Conservation (phyloP, 2,888 invertebrate species). For the Cosmopolites sordidus region DNA sequence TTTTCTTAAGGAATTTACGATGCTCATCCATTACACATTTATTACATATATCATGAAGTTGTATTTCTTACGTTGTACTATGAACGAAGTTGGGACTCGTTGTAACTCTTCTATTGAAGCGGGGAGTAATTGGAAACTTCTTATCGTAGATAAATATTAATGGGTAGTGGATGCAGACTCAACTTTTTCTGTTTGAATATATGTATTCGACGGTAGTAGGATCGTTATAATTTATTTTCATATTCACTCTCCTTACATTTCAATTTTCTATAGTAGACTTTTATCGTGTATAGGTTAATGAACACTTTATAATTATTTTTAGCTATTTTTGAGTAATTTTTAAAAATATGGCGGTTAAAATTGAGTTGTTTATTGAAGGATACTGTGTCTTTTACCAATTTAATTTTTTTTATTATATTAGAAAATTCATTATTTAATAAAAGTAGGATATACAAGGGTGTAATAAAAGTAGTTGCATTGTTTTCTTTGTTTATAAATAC, state of each 20-base stretch:
- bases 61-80: conserved; percentile 8
- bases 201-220: not conserved
- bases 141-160: conserved; percentile 11
- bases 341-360: no score
- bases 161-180: not conserved
- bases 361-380: no score
- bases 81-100: conserved; percentile 6
- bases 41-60: conserved; percentile 18
- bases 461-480: no score
- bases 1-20: conserved; percentile 14
- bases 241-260: not conserved
- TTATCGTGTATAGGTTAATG: no score
- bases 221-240: not conserved
- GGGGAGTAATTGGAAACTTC: conserved; percentile 11
- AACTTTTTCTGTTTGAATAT: not conserved
- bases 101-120: conserved; percentile 7
- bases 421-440: no score
- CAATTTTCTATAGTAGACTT: not conserved
- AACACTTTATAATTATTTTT: no score
- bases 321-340: no score
- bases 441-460: no score
- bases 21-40: conserved; percentile 14
- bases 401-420: no score
- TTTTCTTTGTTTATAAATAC: no score
- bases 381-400: no score